These are phyloP conservation scores for Leiothrix lutea DNA, from an alignment of 2,113 vertebrate species.

Conservation along the genomic window DNA sequence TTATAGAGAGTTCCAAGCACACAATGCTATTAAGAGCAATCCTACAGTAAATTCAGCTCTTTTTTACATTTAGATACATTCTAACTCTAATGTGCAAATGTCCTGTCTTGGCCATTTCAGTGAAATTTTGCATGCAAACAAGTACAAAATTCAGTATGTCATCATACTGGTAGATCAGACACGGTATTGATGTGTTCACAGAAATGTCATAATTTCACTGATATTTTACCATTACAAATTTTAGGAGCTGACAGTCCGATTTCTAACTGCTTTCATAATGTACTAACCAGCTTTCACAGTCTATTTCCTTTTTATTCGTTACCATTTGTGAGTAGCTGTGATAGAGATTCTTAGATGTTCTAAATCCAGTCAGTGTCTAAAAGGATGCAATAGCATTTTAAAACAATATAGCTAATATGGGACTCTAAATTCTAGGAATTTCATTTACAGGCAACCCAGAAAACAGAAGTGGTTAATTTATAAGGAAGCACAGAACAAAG, in stretches of 20 bases:
- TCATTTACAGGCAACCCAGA: conserved; percentile 28
- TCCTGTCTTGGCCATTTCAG: background rate
- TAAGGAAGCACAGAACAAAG: conserved; percentile 70
- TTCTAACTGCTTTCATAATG: background rate
- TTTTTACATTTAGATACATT: background rate
- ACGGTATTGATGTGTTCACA: background rate
- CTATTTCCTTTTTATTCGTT: background rate
- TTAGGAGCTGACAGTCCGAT: background rate
- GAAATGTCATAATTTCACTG: background rate
- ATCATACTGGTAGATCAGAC: background rate
- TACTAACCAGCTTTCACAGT: background rate
- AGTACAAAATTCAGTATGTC: background rate
- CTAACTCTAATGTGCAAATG: background rate
- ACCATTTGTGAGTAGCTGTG: background rate
- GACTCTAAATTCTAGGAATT: conserved; percentile 30
- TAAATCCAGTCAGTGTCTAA: background rate
- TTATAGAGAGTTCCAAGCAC: background rate
- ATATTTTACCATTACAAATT: background rate
- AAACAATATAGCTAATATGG: background rate
- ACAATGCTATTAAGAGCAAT: background rate
- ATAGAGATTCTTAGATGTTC: background rate
- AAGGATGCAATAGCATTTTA: background rate
- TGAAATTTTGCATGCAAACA: background rate
- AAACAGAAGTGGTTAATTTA: conserved; percentile 74
- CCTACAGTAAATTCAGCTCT: background rate